Evolutionary conservation across 92 coral and sea anemone species (phyloP), one percentile per base, ranked within the genome.

Genomic region (Hydrozoanthus gracilis): DNA sequence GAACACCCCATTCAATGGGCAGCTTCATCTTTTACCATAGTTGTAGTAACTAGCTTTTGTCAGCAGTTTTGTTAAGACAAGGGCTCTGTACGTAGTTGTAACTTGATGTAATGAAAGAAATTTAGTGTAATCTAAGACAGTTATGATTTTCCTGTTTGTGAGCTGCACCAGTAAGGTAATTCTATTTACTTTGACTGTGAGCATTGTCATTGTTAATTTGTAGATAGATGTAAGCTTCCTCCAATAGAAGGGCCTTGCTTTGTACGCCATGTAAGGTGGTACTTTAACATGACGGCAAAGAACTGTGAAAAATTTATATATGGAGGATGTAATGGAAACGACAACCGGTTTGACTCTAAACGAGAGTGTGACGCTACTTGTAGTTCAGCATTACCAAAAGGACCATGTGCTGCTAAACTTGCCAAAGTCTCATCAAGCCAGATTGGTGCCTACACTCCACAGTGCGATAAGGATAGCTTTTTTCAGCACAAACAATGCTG

Each of bases 401-500:
- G 60, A 0, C 85, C 85, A 35, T 80, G 85, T 66, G 74, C 58
- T 62, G 48, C 51, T 1, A 7, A 66, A 48, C 74, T 64, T 51
- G 18, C 46, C 58, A 80, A 65, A 8, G 47, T 15, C 4, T 16
- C 48, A 47, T 16, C 6, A 17, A 48, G 62, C 3, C 27, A 64
- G 85, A 47, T 80, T 87, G 93, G 93, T 56, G 47, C 86, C 73
- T 85, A 66, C 44, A 9, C 71, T 44, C 94, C 94, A 11, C 83
- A 89, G 56, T 92, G 94, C 70, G 88, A 86, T 58, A 17, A 86
- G 13, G 74, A 65, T 80, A 92, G 94, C 3, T 68, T 82, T 74
- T 92, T 89, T 46, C 18, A 20, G 17, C 71, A n/a, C 20, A 88
- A 76, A 82, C 95, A 93, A 74, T 93, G 95, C 47, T 91, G 89